Conservation (phyloP, 2,797 vertebrate genomes). For the Todus mexicanus region DNA sequence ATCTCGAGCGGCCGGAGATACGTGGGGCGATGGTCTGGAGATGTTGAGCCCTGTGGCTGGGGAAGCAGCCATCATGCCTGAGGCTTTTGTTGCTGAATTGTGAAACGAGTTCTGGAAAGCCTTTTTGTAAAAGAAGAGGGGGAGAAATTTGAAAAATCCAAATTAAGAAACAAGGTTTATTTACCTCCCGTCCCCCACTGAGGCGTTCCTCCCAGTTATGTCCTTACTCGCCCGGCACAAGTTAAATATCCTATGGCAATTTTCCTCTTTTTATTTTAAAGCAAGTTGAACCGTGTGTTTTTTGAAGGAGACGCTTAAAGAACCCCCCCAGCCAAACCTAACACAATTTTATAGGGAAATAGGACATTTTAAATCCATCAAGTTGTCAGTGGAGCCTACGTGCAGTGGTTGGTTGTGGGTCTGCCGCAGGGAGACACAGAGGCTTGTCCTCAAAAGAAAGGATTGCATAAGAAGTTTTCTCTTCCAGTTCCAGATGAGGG, state of each 20-base stretch:
- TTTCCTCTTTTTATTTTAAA: neutral
- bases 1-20: neutral
- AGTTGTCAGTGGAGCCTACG: neutral
- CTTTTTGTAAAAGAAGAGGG: neutral
- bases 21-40: rapidly evolving
- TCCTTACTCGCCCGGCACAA: neutral
- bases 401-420: neutral
- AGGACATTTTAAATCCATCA: neutral
- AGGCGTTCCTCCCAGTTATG: neutral
- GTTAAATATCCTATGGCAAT: neutral
- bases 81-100: neutral
- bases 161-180: neutral
- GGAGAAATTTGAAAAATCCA: neutral
- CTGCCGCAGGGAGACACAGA: neutral
- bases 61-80: neutral
- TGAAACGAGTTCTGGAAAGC: neutral
- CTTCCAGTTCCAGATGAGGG: neutral
- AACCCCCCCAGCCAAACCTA: neutral
- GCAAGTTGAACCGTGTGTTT: neutral
- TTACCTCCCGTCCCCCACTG: neutral
- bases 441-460: neutral
- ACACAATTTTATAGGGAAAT: neutral
- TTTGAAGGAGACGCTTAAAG: neutral
- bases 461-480: neutral
- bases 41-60: neutral